phyloP scores from a whole-genome alignment of 2,888 invertebrate genomes.

The Branchellion lobata region DNA sequence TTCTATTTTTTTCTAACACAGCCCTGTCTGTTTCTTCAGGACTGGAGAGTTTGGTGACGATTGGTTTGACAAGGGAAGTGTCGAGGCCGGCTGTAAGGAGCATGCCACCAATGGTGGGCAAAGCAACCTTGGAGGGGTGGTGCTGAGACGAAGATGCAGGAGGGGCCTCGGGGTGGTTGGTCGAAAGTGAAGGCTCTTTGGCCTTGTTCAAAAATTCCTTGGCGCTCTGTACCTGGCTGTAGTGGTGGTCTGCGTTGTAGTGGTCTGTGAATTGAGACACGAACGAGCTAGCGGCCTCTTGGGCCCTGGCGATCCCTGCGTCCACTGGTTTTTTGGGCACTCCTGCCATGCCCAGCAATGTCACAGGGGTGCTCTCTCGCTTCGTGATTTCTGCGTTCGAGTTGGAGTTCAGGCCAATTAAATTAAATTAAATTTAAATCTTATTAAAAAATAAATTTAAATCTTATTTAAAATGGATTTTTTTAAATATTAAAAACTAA shows the following conservation, averaged over 20 bases:
- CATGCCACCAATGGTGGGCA: conserved; percentile 18
- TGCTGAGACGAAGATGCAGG: neutral
- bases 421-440: too few relatives aligned
- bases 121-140: neutral
- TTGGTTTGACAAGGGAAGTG: too few relatives aligned
- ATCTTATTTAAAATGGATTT: too few relatives aligned
- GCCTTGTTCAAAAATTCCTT: conserved; percentile 25
- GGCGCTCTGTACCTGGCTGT: conserved; percentile 19
- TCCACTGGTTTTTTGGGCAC: neutral
- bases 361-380: neutral
- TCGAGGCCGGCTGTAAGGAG: too few relatives aligned
- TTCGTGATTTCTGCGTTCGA: neutral
- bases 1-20: neutral
- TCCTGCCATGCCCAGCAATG: conserved; percentile 10
- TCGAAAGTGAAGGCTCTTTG: neutral
- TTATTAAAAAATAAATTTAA: too few relatives aligned
- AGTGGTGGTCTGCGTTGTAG: conserved; percentile 35
- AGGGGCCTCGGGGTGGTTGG: neutral
- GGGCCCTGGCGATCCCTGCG: neutral
- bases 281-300: conserved; percentile 19
- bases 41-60: too few relatives aligned
- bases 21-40: neutral
- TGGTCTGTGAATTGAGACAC: conserved; percentile 42
- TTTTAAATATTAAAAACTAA: too few relatives aligned
- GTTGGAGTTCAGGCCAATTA: too few relatives aligned